These are phyloP conservation scores for Peromyscus attwateri DNA, from an alignment of 2,797 vertebrate genomes.

Conservation along the genomic window DNA sequence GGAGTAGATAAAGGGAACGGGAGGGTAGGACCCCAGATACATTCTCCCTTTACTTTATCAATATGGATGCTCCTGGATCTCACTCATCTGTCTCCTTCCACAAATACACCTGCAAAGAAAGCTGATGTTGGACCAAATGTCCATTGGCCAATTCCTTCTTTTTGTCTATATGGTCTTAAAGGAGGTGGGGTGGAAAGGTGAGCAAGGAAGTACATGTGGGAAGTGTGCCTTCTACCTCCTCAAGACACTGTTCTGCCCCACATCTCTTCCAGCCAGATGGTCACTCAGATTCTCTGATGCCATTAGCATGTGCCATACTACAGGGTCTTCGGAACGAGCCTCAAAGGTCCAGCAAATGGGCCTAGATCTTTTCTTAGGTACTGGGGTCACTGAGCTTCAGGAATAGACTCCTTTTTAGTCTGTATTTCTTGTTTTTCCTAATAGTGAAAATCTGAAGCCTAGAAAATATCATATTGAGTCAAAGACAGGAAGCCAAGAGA, in stretches of 20 bases:
- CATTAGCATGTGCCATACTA: neutral
- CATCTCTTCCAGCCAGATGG: neutral
- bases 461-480: neutral
- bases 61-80: neutral
- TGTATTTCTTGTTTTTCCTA: slow-evolving; percentile 31
- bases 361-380: neutral
- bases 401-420: neutral
- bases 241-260: neutral
- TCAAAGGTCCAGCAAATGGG: neutral
- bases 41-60: neutral
- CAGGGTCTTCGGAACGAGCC: neutral
- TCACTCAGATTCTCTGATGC: neutral
- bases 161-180: neutral
- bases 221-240: neutral
- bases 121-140: neutral
- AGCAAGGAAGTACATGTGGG: neutral
- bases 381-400: neutral
- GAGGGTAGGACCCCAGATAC: neutral
- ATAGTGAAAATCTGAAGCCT: neutral
- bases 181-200: neutral
- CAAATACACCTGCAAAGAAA: neutral
- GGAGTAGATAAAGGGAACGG: neutral
- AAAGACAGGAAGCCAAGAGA: slow-evolving; percentile 37
- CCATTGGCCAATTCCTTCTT: neutral
- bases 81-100: neutral